Conservation (phyloP, 2,797 vertebrate genomes). For the Stomatorhinus walkeri region DNA sequence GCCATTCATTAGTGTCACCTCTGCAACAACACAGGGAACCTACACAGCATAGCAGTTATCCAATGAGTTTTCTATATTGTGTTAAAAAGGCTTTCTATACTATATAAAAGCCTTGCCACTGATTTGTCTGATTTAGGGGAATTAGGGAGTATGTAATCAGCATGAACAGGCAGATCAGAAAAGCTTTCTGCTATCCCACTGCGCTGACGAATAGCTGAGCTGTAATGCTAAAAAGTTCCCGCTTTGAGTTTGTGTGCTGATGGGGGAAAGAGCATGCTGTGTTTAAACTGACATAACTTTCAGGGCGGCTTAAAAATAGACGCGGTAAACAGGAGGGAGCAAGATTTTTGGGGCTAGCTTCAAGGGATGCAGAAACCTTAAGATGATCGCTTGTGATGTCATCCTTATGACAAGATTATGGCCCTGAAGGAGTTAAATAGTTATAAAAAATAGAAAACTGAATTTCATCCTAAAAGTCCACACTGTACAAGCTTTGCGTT, state of each 20-base stretch:
- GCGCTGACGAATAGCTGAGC: background rate
- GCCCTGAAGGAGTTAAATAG: background rate
- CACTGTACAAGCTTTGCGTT: background rate
- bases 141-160: background rate
- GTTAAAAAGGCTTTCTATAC: background rate
- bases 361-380: background rate
- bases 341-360: background rate
- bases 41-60: background rate
- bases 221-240: background rate
- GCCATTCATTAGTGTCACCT: background rate
- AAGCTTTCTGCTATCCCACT: background rate
- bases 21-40: background rate
- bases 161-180: background rate
- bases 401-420: background rate
- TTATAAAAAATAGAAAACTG: background rate
- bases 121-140: background rate
- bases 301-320: background rate
- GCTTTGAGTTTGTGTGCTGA: background rate
- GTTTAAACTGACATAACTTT: background rate
- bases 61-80: background rate
- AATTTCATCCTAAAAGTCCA: background rate
- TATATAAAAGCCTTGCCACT: background rate
- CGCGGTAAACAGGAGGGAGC: background rate
- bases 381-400: background rate
- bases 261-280: background rate